Evolutionary conservation across 2,113 vertebrate species (phyloP), one percentile per base, ranked within the genome.

Genomic region (Patagioenas fasciata): DNA sequence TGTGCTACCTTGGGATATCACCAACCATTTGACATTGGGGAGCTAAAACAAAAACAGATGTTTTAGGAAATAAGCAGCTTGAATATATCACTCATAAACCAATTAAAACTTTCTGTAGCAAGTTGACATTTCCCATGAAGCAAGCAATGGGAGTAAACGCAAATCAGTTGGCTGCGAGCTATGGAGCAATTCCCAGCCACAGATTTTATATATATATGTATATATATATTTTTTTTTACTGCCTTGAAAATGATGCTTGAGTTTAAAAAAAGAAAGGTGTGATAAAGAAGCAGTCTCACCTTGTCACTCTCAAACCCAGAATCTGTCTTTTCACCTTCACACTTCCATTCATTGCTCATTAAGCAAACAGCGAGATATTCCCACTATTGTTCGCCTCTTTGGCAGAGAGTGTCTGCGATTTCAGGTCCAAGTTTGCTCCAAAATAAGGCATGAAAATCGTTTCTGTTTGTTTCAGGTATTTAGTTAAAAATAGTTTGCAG

Each of bases 321-420:
- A 88, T 91, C 89, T 94, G 91, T 93, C 96, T 97, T 96, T 97
- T 95, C 96, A 96, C 97, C 96, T 97, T 98, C 97, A 96, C 96
- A 95, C 94, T 95, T 97, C 74, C 74, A 58, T 92, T 91, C 89
- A 51, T 92, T 94, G 87, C 95, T 98, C 96, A 98, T 97, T 97
- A 97, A 94, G 95, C 70, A 97, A 98, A 96, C 93, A 97, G 97
- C 21, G 79, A 97, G 95, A 93, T 95, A 87, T 91, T 97, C 78
- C 71, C 24, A 8, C 84, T 92, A 89, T 97, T 96, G 91, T 96
- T 95, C 17, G 3, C 84, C 85, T 89, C 93, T 89, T 70, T 91
- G 88, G 95, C 86, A 95, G 50, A 94, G 88, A 96, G 81, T 80
- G 70, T 69, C 56, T 25, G 31, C 1, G 3, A 88, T 94, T 95